These are phyloP conservation scores for Polylopha cassiicola DNA, from an alignment of 2,888 invertebrate genomes.

Conservation along the genomic window DNA sequence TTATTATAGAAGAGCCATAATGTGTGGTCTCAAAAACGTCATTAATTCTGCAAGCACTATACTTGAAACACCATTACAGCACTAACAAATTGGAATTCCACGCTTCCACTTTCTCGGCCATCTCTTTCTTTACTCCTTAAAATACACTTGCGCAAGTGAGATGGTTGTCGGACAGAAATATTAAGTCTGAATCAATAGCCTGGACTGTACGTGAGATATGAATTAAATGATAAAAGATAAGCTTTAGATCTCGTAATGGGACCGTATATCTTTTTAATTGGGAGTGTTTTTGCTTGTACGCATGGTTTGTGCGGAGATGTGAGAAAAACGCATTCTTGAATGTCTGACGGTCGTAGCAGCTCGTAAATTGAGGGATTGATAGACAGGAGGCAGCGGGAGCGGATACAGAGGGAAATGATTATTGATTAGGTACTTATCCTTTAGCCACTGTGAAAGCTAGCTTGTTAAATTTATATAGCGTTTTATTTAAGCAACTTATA, in stretches of 20 bases:
- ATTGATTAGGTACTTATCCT: no score
- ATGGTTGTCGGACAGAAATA: slow-evolving; percentile 16
- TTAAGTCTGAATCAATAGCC: slow-evolving; percentile 36
- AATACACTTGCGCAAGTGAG: background rate
- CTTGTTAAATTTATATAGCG: no score
- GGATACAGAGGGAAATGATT: background rate
- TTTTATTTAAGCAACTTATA: no score
- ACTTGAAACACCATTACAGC: slow-evolving; percentile 15
- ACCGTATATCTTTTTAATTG: slow-evolving; percentile 69
- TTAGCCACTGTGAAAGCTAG: no score
- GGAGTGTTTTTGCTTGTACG: slow-evolving; percentile 54
- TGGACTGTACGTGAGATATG: slow-evolving; percentile 61
- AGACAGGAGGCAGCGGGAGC: slow-evolving; percentile 1
- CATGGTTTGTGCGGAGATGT: slow-evolving; percentile 50
- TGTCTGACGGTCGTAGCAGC: slow-evolving; percentile 60
- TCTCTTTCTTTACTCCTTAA: slow-evolving; percentile 1
- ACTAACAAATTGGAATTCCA: slow-evolving; percentile 21
- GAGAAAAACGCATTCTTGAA: slow-evolving; percentile 64
- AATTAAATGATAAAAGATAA: slow-evolving; percentile 60
- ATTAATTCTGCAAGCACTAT: slow-evolving; percentile 2
- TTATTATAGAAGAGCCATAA: slow-evolving; percentile 12
- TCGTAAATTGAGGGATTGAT: slow-evolving; percentile 25
- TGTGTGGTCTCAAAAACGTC: slow-evolving; percentile 19
- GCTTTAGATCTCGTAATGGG: slow-evolving; percentile 52
- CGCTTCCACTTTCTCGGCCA: background rate